A percentile compares a stretch with the other conserved stretches of the same genome.
These are phyloP conservation scores for Labroides dimidiatus DNA, from an alignment of 2,797 vertebrate genomes.

Conservation along the genomic window DNA sequence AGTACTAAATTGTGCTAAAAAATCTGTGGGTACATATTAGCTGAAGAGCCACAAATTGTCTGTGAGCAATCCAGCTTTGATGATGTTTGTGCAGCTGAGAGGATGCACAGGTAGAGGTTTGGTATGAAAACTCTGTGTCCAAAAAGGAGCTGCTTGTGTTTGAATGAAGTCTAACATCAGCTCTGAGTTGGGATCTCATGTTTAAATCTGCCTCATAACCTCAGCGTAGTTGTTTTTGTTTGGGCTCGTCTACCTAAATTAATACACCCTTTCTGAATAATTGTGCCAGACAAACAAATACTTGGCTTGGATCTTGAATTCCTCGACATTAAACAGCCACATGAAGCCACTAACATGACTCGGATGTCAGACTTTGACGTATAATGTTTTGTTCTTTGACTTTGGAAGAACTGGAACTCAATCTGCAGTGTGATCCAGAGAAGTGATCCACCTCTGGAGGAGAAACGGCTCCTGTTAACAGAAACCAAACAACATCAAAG, in stretches of 20 bases:
- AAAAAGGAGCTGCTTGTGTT: too few species aligned
- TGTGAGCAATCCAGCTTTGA: too few species aligned
- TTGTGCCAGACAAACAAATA: conserved; percentile 9
- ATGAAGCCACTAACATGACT: background rate
- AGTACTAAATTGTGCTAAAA: too few species aligned
- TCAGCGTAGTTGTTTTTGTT: conserved; percentile 18
- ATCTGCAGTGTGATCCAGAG: conserved; percentile 28
- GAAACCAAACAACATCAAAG: conserved; percentile 59
- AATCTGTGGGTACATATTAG: too few species aligned
- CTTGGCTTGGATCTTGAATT: background rate
- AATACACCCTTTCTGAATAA: conserved; percentile 10
- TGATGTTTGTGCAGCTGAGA: too few species aligned
- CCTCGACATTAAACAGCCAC: background rate
- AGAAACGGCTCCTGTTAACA: conserved; percentile 39
- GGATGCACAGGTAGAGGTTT: too few species aligned
- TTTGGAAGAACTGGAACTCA: conserved; percentile 4
- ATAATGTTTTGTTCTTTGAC: background rate
- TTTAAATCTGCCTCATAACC: conserved; percentile 14
- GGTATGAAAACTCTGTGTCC: too few species aligned
- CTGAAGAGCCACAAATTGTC: too few species aligned
- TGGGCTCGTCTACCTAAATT: conserved; percentile 25
- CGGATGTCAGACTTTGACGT: background rate
- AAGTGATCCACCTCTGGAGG: conserved; percentile 17
- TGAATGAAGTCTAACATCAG: background rate
- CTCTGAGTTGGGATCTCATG: conserved; percentile 33